Percentiles rank a stretch among this genome's conserved stretches.
Evolutionary conservation across 2,797 vertebrate species (phyloP).

Genomic region (Mionectes olivaceus): DNA sequence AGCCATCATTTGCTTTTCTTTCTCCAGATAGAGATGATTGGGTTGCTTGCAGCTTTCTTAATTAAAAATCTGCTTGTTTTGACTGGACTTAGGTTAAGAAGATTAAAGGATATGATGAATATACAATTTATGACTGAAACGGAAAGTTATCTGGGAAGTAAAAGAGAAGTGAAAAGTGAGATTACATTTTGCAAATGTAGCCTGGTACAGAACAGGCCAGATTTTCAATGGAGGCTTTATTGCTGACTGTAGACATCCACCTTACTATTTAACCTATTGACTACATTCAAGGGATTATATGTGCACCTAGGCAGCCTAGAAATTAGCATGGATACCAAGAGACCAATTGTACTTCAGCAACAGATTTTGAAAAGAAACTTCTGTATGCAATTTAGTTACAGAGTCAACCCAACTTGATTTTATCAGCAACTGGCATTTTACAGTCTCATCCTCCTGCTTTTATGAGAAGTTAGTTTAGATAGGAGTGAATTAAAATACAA

Average conservation of each 20-base stretch:
- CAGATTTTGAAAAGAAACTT: not conserved
- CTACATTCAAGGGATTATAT: not conserved
- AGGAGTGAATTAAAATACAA: not conserved
- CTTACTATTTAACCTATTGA: not conserved
- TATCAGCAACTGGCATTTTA: not conserved
- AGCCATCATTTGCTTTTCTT: conserved; percentile 58
- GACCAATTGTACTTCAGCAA: not conserved
- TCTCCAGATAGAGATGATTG: conserved; percentile 31
- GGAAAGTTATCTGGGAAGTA: not conserved
- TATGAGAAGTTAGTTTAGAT: not conserved
- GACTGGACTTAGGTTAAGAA: conserved; percentile 47
- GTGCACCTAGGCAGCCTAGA: not conserved
- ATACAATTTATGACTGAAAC: conserved; percentile 21
- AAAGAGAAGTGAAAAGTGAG: not conserved
- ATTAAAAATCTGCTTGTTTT: conserved; percentile 69
- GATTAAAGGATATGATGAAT: conserved; percentile 49
- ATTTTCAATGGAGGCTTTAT: not conserved
- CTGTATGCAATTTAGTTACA: not conserved
- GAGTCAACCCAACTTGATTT: not conserved
- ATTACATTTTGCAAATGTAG: not conserved
- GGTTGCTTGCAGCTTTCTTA: conserved; percentile 68
- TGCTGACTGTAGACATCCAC: not conserved
- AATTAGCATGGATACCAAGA: fast-evolving
- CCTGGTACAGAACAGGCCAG: not conserved
- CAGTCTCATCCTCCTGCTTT: not conserved